A percentile compares a stretch with the other conserved stretches of the same genome.
Conservation (phyloP, 2,113 vertebrate species). For the Saguinus midas region DNA sequence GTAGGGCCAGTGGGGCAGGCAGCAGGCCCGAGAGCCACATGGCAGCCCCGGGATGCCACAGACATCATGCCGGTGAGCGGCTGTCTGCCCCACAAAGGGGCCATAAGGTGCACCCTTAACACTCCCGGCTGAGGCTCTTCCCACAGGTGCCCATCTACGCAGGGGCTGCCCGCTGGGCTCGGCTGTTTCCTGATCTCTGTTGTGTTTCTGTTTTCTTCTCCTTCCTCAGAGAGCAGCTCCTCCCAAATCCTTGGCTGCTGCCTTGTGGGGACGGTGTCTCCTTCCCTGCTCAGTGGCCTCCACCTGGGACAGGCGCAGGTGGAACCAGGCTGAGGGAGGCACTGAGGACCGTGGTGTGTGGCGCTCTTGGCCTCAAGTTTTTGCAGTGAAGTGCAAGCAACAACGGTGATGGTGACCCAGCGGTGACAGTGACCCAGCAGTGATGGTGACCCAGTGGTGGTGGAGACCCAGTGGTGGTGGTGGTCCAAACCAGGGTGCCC, state of each 20-base stretch:
- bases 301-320: accelerated
- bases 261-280: accelerated
- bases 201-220: not conserved
- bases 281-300: not conserved
- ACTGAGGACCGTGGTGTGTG: accelerated
- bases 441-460: no score
- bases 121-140: not conserved
- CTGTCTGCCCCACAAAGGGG: not conserved
- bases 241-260: no score
- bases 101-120: no score
- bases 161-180: not conserved
- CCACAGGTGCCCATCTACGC: no score
- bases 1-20: not conserved
- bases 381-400: no score
- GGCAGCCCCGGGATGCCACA: not conserved
- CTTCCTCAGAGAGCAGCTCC: not conserved
- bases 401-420: not conserved
- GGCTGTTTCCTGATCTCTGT: not conserved
- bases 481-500: not conserved
- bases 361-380: no score
- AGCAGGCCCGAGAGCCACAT: not conserved
- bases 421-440: no score
- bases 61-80: not conserved
- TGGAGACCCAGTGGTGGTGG: not conserved
- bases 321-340: no score